Base-by-base conservation (phyloP, 2,888 invertebrate species). In the Mythimna vitellina region DNA sequence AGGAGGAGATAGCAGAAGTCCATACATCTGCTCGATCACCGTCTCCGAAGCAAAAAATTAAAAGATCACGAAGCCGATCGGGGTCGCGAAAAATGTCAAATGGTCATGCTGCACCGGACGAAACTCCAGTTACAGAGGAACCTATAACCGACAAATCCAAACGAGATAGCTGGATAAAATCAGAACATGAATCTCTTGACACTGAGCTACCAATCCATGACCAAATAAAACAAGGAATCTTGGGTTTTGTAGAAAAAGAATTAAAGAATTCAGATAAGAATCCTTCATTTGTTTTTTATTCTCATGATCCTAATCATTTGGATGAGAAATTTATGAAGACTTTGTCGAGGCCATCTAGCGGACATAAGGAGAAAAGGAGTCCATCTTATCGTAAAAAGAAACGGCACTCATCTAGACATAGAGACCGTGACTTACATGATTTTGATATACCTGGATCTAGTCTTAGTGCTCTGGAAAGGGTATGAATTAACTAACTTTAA, bases 151-250 rank as follows among this genome's bases (percentile, higher is more conserved):
- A 95, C 7, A 96, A 93, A 81, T 86, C 93, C 1, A 96, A 95
- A 86, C 89, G 95, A 10, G 96, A 96, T 60, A 95, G 92, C 77
- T 96, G 96, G 96, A 93, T 94, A 42, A 94, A 95, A 78, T 96
- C 96, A 0, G 96, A 96, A 83, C 94, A 96, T 70, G 96, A 97
- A 78, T 97, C 97, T 0, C 91, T 97, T 25, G 97, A 97, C 79
- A 94, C 95, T 1, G 97, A 97, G 85, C 87, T 96, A 35, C 97
- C 97, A 61, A 97, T 97, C 54, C 97, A 97, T 81, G 96, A 96
- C 71, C 96, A 96, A 89, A 93, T 96, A 65, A 96, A 96, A 85
- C 95, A 95, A 90, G 96, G 95, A 64, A 96, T 96, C 57, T 82
- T 96, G 76, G 96, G 96, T 10, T 96, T 96, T 86, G 96, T 96